Base-by-base conservation (phyloP, 2,888 invertebrate species). In the Cerceris rybyensis region DNA sequence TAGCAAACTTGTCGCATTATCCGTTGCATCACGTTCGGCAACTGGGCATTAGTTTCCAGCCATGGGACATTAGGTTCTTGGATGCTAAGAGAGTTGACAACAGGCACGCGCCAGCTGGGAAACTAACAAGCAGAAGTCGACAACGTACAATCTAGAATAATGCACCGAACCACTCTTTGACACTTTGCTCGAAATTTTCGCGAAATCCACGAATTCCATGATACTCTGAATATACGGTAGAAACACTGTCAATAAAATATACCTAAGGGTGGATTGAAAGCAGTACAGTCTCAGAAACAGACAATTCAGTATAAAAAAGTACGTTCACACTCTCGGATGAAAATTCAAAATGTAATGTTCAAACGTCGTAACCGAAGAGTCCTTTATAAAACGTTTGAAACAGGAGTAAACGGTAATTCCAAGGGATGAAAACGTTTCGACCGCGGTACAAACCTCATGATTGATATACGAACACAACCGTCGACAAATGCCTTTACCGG, bases 1-100 rank as follows among this genome's bases (percentile, higher is more conserved):
- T 72, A 75, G 81, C 74, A 84, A 87, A 87, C 88, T 87, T 87
- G 78, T 78, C 82, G 81, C 84, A 87, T 87, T 86, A 88, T 78
- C 84, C 84, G 81, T 74, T 86, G 81, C 82, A 82, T 86, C 82
- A 82, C 86, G 75, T 84, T 85, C 80, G 80, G 85, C 83, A 85
- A 80, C 74, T 66, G 58, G 70, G 72, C 80, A 78, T 78, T 78
- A 84, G 85, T 75, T 85, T 82, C 76, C 61, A 78, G 74, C 78
- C 63, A 68, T 75, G 68, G 81, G 75, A 83, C 83, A 78, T 81
- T 87, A 81, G 75, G 72, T 81, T 73, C 57, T 63, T 54, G 79
- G 73, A 71, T 74, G 60, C 81, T 80, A 78, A 81, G 76, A 81
- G 78, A 77, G 75, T 80, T 70, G 78, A 85, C 80, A 85, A 85